These are phyloP conservation scores for Anoplius nigerrimus DNA, from an alignment of 2,888 invertebrate species.

Conservation along the genomic window DNA sequence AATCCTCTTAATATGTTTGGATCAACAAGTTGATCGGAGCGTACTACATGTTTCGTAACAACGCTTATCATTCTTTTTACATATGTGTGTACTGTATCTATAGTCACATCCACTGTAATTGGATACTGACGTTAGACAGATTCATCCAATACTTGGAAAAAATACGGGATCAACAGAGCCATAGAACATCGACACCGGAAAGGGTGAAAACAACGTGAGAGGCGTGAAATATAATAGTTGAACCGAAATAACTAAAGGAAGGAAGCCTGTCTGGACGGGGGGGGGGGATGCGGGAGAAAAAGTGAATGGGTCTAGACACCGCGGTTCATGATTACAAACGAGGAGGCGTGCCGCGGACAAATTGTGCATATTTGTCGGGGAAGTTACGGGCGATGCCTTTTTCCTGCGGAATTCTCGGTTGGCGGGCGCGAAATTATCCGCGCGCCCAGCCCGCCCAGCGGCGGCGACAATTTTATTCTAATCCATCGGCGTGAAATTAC, in stretches of 20 bases:
- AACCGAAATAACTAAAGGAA: conserved; percentile 2
- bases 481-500: conserved; percentile 7
- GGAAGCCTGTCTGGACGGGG: neutral
- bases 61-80: too few species aligned
- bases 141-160: too few species aligned
- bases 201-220: neutral
- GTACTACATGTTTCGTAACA: too few species aligned
- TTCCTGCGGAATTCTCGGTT: too few species aligned
- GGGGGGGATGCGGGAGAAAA: conserved; percentile 10
- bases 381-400: conserved; percentile 7
- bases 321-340: conserved; percentile 22
- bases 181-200: neutral
- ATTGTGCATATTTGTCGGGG: conserved; percentile 22
- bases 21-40: too few species aligned
- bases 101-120: too few species aligned
- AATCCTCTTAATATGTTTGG: too few species aligned
- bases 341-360: conserved; percentile 18
- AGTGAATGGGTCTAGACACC: conserved; percentile 1
- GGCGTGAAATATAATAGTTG: conserved; percentile 4
- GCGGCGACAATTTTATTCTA: conserved; percentile 6
- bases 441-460: too few species aligned
- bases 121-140: too few species aligned
- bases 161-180: too few species aligned
- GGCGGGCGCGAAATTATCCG: too few species aligned
- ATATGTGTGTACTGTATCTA: too few species aligned